A percentile compares a stretch with the other conserved stretches of the same genome.
Conservation (phyloP, 2,797 vertebrate genomes). For the Pseudomugil tenellus region DNA sequence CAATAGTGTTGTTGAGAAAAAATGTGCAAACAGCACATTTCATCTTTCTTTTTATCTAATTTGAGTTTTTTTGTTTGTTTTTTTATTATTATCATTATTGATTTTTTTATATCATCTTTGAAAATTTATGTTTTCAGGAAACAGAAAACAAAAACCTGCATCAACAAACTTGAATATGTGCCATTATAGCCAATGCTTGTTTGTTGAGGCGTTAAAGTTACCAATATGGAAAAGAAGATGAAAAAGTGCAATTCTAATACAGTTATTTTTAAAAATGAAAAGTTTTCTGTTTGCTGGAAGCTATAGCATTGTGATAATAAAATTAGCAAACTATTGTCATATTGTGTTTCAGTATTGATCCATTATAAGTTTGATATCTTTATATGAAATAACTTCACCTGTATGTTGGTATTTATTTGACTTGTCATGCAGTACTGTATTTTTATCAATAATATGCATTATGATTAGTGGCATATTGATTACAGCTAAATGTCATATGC, state of each 20-base stretch:
- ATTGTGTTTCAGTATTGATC: conserved; percentile 97
- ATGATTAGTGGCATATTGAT: conserved; percentile 92
- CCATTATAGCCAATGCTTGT: conserved; percentile 73
- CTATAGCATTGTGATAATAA: conserved; percentile 86
- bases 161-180: conserved; percentile 84
- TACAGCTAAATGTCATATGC: conserved; percentile 93
- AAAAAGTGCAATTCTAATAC: conserved; percentile 86
- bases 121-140: conserved; percentile 94
- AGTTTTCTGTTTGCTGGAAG: conserved; percentile 99
- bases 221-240: conserved; percentile 82
- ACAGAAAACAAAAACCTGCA: conserved; percentile 89
- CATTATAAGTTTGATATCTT: conserved; percentile 94
- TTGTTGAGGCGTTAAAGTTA: conserved; percentile 88
- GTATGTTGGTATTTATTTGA: conserved; percentile 99
- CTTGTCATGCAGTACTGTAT: conserved; percentile 96
- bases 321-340: conserved; percentile 91
- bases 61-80: conserved; percentile 50
- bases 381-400: conserved; percentile 90
- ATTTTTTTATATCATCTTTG: conserved; percentile 81
- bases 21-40: conserved; percentile 83
- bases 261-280: conserved; percentile 66
- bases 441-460: conserved; percentile 93
- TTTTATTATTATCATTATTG: conserved; percentile 73
- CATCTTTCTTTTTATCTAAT: conserved; percentile 67
- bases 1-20: conserved; percentile 86